Evolutionary conservation across 2,888 invertebrate genomes (phyloP).

Genomic region (Gandaritis pyraliata): DNA sequence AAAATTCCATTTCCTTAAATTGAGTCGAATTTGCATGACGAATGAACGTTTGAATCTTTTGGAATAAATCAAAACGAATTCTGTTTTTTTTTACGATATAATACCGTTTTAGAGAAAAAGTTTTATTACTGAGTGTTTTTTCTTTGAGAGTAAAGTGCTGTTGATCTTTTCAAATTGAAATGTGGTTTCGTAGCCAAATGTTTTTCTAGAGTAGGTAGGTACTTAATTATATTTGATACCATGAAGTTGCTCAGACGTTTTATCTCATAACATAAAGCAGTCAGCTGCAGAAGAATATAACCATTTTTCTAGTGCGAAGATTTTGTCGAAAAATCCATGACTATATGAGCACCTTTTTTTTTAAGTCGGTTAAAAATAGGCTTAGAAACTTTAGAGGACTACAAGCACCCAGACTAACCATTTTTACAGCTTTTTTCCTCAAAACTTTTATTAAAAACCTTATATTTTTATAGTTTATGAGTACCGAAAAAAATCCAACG

Average conservation of each 20-base stretch:
- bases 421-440: no score
- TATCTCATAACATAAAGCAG: neutral
- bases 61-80: constrained; percentile 6
- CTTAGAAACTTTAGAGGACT: no score
- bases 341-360: no score
- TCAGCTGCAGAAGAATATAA: neutral
- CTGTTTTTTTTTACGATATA: constrained; percentile 6
- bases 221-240: no score
- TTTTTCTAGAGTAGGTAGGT: neutral
- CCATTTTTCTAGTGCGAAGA: no score
- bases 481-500: no score
- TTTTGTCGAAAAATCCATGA: no score
- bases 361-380: no score
- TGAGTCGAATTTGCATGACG: constrained; percentile 25
- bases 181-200: neutral
- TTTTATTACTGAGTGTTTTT: constrained; percentile 2
- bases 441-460: no score
- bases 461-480: no score
- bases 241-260: no score
- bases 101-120: neutral
- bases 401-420: no score
- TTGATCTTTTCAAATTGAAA: constrained; percentile 1
- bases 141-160: neutral
- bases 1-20: constrained; percentile 29
- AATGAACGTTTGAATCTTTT: constrained; percentile 11